Conservation (phyloP, 1,140 invertebrate genomes). For the Saccostrea echinata region DNA sequence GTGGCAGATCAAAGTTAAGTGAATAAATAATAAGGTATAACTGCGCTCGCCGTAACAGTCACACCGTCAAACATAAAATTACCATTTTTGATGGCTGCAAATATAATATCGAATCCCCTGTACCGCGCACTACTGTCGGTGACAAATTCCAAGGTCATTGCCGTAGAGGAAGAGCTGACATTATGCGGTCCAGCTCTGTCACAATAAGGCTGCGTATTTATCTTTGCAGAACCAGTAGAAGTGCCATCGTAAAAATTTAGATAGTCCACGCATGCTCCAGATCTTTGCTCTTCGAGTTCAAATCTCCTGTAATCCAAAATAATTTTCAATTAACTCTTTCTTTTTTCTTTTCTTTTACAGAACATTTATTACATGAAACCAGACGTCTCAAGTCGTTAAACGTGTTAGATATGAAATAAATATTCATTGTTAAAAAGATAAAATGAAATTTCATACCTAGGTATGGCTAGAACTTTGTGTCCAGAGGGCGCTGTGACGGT, state of each 20-base stretch:
- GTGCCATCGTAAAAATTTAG: slow-evolving; percentile 63
- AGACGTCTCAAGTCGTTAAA: too few species aligned
- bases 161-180: slow-evolving; percentile 54
- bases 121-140: slow-evolving; percentile 55
- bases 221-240: slow-evolving; percentile 15
- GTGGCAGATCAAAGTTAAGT: too few species aligned
- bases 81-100: slow-evolving; percentile 55
- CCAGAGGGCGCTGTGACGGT: slow-evolving; percentile 54
- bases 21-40: too few species aligned
- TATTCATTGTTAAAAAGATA: too few species aligned
- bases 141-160: slow-evolving; percentile 60
- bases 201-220: slow-evolving; percentile 61
- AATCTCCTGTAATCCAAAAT: slow-evolving; percentile 32
- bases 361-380: background rate
- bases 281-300: slow-evolving; percentile 43
- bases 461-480: slow-evolving; percentile 53
- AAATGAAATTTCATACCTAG: slow-evolving; percentile 42
- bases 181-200: slow-evolving; percentile 51
- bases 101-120: slow-evolving; percentile 62
- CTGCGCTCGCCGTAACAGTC: too few species aligned
- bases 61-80: background rate
- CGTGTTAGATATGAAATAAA: background rate
- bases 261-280: slow-evolving; percentile 61
- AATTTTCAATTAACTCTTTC: background rate
- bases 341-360: background rate